These are phyloP conservation scores for Phylloscopus trochiloides DNA, from an alignment of 2,113 vertebrate species.

Conservation along the genomic window DNA sequence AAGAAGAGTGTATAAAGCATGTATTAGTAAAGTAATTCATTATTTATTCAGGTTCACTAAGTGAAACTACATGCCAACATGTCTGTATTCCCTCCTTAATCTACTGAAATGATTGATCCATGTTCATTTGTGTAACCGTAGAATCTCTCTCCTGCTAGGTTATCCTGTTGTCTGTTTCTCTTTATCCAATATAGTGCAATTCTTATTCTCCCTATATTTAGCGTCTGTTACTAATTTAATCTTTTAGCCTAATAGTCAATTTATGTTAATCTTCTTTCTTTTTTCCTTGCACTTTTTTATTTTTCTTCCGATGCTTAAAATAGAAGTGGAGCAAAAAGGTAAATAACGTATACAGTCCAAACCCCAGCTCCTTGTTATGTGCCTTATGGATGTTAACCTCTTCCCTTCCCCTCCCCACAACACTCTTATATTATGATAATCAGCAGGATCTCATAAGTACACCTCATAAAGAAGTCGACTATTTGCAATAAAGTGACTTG, in stretches of 20 bases:
- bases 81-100: constrained; percentile 77
- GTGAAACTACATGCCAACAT: constrained; percentile 78
- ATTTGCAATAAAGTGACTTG: constrained; percentile 80
- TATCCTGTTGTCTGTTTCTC: constrained; percentile 80
- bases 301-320: constrained; percentile 99
- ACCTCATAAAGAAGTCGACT: constrained; percentile 80
- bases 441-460: constrained; percentile 82
- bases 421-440: constrained; percentile 84
- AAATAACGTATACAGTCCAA: constrained; percentile 96
- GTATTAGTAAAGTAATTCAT: constrained; percentile 76
- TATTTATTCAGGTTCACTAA: constrained; percentile 82
- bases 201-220: constrained; percentile 89
- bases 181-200: constrained; percentile 85
- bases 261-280: constrained; percentile 99
- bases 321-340: constrained; percentile 99
- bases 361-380: constrained; percentile 97
- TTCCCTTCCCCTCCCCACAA: constrained; percentile 80
- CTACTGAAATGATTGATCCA: constrained; percentile 78
- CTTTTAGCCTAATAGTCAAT: constrained; percentile 92
- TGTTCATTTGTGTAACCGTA: constrained; percentile 80
- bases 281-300: constrained; percentile 95
- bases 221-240: constrained; percentile 91
- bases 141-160: constrained; percentile 82
- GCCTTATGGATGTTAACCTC: constrained; percentile 94
- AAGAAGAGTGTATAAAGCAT: constrained; percentile 53